A percentile compares a stretch with the other conserved stretches of the same genome.
These are phyloP conservation scores for Phragmatobia fuliginosa DNA, from an alignment of 2,888 invertebrate genomes.

Conservation along the genomic window DNA sequence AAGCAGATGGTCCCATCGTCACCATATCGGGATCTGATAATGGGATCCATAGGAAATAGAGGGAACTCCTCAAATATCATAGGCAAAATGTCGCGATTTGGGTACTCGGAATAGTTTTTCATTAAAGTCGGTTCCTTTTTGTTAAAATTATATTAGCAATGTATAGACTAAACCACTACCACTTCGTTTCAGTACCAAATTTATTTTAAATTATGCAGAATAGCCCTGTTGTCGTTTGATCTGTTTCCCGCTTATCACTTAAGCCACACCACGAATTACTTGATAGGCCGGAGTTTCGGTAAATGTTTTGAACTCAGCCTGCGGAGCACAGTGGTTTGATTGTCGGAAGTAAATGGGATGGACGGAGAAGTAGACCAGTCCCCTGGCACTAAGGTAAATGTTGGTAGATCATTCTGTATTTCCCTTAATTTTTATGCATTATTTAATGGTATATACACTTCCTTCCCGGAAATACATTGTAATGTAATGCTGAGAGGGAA, in stretches of 20 bases:
- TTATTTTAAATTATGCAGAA: too few species aligned
- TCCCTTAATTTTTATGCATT: neutral
- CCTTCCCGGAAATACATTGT: neutral
- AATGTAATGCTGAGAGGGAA: neutral
- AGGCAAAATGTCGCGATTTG: too few species aligned
- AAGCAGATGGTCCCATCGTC: too few species aligned
- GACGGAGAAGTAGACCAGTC: constrained; percentile 33
- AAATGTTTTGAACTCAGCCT: constrained; percentile 72
- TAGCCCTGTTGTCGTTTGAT: too few species aligned
- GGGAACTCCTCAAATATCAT: too few species aligned
- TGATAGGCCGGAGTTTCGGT: constrained; percentile 73
- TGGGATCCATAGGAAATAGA: too few species aligned
- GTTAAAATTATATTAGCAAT: too few species aligned
- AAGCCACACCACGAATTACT: constrained; percentile 68
- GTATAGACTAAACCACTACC: neutral
- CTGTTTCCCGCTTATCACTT: constrained; percentile 22
- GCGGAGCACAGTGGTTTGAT: constrained; percentile 60
- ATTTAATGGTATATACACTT: neutral
- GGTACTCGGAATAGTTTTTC: too few species aligned
- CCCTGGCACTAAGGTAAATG: constrained; percentile 15
- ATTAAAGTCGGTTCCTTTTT: too few species aligned
- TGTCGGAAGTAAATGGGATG: constrained; percentile 64
- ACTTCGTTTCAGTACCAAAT: neutral
- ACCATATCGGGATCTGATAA: too few species aligned
- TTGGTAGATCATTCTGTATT: constrained; percentile 13